Evolutionary conservation across 1,140 invertebrate genomes (phyloP).

Genomic region (Drosophila nasuta): DNA sequence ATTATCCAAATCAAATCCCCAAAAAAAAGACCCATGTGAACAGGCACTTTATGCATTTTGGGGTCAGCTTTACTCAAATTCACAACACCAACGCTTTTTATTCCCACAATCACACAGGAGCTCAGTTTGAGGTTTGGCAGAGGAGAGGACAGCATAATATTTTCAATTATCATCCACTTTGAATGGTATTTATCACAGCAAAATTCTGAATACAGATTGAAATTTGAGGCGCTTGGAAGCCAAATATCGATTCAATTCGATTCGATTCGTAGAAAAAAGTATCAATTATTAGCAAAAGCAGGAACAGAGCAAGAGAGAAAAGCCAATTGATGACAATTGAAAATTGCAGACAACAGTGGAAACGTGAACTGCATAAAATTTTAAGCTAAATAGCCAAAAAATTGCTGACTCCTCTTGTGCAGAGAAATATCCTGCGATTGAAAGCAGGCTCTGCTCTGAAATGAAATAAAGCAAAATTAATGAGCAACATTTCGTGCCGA

Average conservation of each 20-base stretch:
- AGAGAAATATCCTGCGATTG: constrained; percentile 62
- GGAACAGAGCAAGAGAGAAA: not conserved
- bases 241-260: constrained; percentile 11
- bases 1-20: constrained; percentile 21
- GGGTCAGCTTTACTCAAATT: constrained; percentile 5
- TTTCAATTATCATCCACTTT: constrained; percentile 25
- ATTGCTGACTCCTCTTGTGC: constrained; percentile 59
- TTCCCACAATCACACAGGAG: constrained; percentile 25
- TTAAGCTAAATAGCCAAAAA: constrained; percentile 68
- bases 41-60: not conserved
- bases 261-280: constrained; percentile 3
- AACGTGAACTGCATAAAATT: constrained; percentile 80
- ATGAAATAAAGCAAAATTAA: constrained; percentile 83
- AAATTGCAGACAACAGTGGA: constrained; percentile 16
- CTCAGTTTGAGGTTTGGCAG: not conserved
- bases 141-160: not conserved
- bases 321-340: constrained; percentile 26
- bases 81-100: not conserved
- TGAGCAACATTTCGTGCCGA: constrained; percentile 69
- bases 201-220: constrained; percentile 6
- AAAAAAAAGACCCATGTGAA: constrained; percentile 1
- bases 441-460: constrained; percentile 63
- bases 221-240: not conserved
- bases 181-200: not conserved
- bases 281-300: constrained; percentile 33